Evolutionary conservation across 1,140 invertebrate genomes (phyloP).

Genomic region (Pomacea maculata): DNA sequence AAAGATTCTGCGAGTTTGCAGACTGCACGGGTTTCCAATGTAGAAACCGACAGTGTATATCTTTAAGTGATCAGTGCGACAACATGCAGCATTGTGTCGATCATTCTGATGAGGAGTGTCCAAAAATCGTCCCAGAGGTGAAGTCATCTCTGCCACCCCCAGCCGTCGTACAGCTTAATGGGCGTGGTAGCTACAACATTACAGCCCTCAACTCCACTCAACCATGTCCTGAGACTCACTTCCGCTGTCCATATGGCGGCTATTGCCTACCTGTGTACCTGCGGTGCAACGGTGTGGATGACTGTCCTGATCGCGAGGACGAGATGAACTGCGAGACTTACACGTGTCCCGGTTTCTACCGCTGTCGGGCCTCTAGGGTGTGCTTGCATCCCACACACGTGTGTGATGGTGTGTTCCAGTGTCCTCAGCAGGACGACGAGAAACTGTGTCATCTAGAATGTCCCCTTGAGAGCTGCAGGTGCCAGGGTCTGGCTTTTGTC

Average conservation of each 20-base stretch:
- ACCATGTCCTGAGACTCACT: slow-evolving; percentile 23
- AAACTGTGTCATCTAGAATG: neutral
- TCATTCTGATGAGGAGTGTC: slow-evolving; percentile 27
- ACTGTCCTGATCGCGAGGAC: slow-evolving; percentile 28
- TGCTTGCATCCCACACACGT: slow-evolving; percentile 14
- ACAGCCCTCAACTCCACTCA: neutral
- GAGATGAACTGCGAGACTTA: slow-evolving; percentile 7
- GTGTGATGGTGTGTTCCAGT: slow-evolving; percentile 19
- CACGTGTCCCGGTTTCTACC: neutral
- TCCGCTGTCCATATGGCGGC: slow-evolving; percentile 4
- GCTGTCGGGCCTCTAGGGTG: neutral
- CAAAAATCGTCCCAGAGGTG: neutral
- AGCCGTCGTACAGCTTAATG: slow-evolving; percentile 20
- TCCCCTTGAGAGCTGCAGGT: slow-evolving; percentile 4
- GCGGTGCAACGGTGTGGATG: slow-evolving; percentile 30
- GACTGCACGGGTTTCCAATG: slow-evolving; percentile 9
- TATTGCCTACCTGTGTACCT: slow-evolving; percentile 27
- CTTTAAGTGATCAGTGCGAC: slow-evolving; percentile 5
- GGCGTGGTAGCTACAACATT: slow-evolving; percentile 18
- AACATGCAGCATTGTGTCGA: slow-evolving; percentile 29
- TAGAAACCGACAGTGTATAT: neutral
- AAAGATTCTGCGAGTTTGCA: neutral
- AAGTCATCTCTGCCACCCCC: neutral
- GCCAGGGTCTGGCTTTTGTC: slow-evolving; percentile 8
- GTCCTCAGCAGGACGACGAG: slow-evolving; percentile 22